Conservation (phyloP, 2,113 vertebrate genomes). For the Platanista minor region DNA sequence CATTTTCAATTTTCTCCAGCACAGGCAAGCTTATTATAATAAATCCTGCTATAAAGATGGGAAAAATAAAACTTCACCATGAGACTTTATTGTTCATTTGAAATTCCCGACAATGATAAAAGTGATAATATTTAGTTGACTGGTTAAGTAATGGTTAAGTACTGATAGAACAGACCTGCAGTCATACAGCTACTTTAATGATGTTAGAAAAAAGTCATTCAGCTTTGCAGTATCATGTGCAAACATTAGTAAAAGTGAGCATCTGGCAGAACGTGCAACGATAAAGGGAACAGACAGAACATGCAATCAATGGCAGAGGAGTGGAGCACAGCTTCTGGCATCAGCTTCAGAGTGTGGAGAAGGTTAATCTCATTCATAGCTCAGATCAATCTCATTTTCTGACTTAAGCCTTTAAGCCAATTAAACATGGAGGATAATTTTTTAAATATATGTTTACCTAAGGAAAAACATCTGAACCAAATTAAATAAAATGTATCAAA, state of each 20-base stretch:
- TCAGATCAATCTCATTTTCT: slow-evolving; percentile 64
- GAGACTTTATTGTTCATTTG: slow-evolving; percentile 46
- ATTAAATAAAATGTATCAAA: slow-evolving; percentile 53
- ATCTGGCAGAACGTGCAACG: slow-evolving; percentile 70
- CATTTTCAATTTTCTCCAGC: slow-evolving; percentile 49
- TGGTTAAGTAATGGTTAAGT: slow-evolving; percentile 34
- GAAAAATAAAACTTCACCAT: slow-evolving; percentile 1
- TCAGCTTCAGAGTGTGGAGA: slow-evolving; percentile 95
- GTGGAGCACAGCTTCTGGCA: slow-evolving; percentile 94
- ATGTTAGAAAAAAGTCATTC: slow-evolving; percentile 56
- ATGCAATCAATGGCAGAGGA: slow-evolving; percentile 56
- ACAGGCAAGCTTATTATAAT: neutral
- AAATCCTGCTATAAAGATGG: neutral
- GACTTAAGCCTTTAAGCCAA: slow-evolving; percentile 78
- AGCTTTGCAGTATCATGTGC: slow-evolving; percentile 36
- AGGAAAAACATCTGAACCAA: slow-evolving; percentile 68
- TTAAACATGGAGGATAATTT: slow-evolving; percentile 67
- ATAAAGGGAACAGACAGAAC: slow-evolving; percentile 9
- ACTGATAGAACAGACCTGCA: slow-evolving; percentile 43
- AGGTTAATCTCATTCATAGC: slow-evolving; percentile 87
- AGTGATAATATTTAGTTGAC: neutral
- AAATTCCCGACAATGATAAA: slow-evolving; percentile 17
- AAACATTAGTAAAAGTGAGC: slow-evolving; percentile 72
- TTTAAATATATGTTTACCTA: slow-evolving; percentile 57
- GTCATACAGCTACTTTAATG: slow-evolving; percentile 43